A percentile compares a stretch with the other conserved stretches of the same genome.
Evolutionary conservation across 2,888 invertebrate species (phyloP).

Genomic region (Azorinus chamasolen): DNA sequence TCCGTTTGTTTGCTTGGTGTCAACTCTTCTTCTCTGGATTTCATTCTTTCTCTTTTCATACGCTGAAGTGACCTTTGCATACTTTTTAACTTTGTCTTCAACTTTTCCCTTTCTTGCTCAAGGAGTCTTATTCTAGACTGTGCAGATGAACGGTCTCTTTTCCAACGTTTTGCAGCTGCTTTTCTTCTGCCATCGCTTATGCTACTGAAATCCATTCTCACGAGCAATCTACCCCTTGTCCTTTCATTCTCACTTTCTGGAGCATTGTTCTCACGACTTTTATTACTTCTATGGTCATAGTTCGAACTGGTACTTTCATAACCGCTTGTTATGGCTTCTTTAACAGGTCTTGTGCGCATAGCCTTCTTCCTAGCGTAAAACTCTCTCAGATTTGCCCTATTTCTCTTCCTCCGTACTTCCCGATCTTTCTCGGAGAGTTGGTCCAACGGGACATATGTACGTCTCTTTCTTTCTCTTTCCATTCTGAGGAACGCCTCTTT

Average conservation of each 20-base stretch:
- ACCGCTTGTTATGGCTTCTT: slow-evolving; percentile 18
- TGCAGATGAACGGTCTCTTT: slow-evolving; percentile 22
- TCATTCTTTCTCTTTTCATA: background rate
- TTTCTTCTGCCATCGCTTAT: slow-evolving; percentile 4
- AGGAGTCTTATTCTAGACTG: slow-evolving; percentile 21
- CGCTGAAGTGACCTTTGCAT: slow-evolving; percentile 28
- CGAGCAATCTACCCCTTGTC: slow-evolving; percentile 8
- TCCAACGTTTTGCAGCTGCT: slow-evolving; percentile 26
- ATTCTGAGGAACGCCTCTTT: slow-evolving; percentile 50
- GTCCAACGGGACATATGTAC: slow-evolving; percentile 31
- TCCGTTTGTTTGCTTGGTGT: slow-evolving; percentile 41
- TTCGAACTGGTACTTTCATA: slow-evolving; percentile 21
- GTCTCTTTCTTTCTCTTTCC: slow-evolving; percentile 39
- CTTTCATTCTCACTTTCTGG: background rate
- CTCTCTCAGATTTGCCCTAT: slow-evolving; percentile 13
- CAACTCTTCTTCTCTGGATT: slow-evolving; percentile 3
- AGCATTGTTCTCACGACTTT: background rate
- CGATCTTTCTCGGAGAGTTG: slow-evolving; percentile 32
- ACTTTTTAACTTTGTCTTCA: slow-evolving; percentile 3
- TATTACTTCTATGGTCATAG: background rate
- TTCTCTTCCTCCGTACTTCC: slow-evolving; percentile 21
- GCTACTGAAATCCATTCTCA: slow-evolving; percentile 9
- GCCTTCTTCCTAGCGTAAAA: slow-evolving; percentile 27
- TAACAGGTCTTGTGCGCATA: background rate
- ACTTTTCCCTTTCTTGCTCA: slow-evolving; percentile 28